phyloP scores from a whole-genome alignment of 1,140 invertebrate genomes.

The Nylanderia fulva region DNA sequence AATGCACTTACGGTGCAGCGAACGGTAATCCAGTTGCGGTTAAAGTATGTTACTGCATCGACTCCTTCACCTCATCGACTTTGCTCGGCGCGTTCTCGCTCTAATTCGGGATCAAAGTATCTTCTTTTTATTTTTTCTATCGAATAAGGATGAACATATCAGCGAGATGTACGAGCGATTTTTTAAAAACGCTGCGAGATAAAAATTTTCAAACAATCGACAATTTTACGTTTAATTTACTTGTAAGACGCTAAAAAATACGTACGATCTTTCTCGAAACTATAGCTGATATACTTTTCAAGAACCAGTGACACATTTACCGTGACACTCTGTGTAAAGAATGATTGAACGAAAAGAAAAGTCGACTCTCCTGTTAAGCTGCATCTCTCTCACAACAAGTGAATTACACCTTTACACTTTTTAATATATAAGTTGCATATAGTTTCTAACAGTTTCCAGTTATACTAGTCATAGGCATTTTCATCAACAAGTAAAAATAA shows the following conservation, averaged over 20 bases:
- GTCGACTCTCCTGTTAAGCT: neutral
- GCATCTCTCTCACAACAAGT: neutral
- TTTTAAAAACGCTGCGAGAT: neutral
- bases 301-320: neutral
- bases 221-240: neutral
- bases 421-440: too few species aligned
- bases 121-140: neutral
- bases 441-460: too few species aligned
- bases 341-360: neutral
- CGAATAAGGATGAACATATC: neutral
- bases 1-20: slow-evolving; percentile 39
- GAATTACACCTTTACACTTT: neutral
- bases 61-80: slow-evolving; percentile 34
- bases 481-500: neutral
- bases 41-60: slow-evolving; percentile 45
- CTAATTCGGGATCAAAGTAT: slow-evolving; percentile 23
- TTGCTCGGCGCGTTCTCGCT: slow-evolving; percentile 30
- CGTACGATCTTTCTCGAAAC: neutral
- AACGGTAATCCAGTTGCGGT: slow-evolving; percentile 53
- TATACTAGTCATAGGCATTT: too few species aligned
- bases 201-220: neutral
- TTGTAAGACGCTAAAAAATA: neutral
- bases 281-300: neutral
- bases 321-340: neutral
- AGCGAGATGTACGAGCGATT: neutral